phyloP scores from a whole-genome alignment of 1,140 invertebrate genomes.

The Lordiphosa clarofinis region DNA sequence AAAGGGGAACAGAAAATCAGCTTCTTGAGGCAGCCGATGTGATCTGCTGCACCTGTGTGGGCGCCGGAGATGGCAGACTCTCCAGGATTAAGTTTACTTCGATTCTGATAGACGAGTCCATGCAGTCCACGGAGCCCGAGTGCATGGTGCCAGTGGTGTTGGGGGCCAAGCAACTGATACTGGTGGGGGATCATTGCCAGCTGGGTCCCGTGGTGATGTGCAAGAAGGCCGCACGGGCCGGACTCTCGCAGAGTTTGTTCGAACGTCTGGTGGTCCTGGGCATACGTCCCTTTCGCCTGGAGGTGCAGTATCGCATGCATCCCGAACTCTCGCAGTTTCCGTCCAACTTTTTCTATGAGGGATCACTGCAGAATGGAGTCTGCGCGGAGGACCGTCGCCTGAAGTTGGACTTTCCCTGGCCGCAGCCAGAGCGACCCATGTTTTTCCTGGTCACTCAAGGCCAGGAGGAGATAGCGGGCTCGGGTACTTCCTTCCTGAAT shows the following conservation, averaged over 20 bases:
- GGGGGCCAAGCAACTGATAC: conserved; percentile 96
- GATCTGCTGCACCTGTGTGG: conserved; percentile 99
- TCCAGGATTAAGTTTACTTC: conserved; percentile 96
- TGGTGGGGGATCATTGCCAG: conserved; percentile 99
- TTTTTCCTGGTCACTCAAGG: conserved; percentile 99
- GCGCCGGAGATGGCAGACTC: conserved; percentile 96
- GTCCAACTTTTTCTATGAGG: conserved; percentile 99
- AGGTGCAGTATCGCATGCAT: conserved; percentile 99
- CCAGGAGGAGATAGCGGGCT: conserved; percentile 99
- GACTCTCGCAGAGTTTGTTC: conserved; percentile 98
- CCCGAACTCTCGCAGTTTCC: conserved; percentile 98
- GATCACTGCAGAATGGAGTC: conserved; percentile 98
- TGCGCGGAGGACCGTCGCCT: conserved; percentile 95
- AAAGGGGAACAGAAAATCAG: conserved; percentile 95
- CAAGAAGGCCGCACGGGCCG: conserved; percentile 98
- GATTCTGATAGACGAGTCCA: conserved; percentile 98
- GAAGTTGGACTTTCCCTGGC: conserved; percentile 99
- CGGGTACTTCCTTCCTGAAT: conserved; percentile 99
- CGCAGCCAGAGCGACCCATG: conserved; percentile 97
- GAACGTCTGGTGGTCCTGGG: conserved; percentile 98
- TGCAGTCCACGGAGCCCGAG: conserved; percentile 98
- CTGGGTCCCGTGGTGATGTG: conserved; percentile 99
- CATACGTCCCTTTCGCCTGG: conserved; percentile 95
- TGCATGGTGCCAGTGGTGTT: conserved; percentile 99
- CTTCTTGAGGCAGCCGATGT: conserved; percentile 98